Percentiles rank a stretch among this genome's conserved stretches.
Evolutionary conservation across 2,113 vertebrate species (phyloP).

Genomic region (Himantopus leucocephalus): DNA sequence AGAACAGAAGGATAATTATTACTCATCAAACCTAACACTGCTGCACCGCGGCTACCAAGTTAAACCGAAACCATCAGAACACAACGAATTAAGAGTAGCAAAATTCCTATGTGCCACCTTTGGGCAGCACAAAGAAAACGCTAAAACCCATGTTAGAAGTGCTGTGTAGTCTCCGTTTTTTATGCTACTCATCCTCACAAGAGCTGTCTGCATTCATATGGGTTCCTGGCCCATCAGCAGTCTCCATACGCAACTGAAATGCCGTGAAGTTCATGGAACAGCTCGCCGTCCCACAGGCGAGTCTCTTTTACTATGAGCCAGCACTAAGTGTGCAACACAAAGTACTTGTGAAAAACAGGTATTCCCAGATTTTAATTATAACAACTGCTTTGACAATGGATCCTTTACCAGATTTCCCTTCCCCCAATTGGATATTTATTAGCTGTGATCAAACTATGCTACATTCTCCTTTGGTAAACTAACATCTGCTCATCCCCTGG

Average conservation of each 20-base stretch:
- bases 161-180: neutral
- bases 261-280: neutral
- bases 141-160: neutral
- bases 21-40: neutral
- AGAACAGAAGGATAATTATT: neutral
- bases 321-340: neutral
- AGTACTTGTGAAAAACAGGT: neutral
- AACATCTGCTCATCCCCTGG: neutral
- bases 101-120: neutral
- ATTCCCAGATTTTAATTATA: neutral
- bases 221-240: neutral
- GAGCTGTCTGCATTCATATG: neutral
- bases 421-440: neutral
- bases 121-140: neutral
- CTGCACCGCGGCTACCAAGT: neutral
- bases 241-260: neutral
- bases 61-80: neutral
- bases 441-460: neutral
- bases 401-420: neutral
- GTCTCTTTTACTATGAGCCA: neutral
- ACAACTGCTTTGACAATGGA: neutral
- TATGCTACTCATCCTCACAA: neutral
- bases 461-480: neutral
- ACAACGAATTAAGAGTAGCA: neutral
- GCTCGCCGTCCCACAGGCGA: rapidly evolving